These are phyloP conservation scores for Formicarius rufipectus DNA, from an alignment of 2,113 vertebrate genomes.

Conservation along the genomic window DNA sequence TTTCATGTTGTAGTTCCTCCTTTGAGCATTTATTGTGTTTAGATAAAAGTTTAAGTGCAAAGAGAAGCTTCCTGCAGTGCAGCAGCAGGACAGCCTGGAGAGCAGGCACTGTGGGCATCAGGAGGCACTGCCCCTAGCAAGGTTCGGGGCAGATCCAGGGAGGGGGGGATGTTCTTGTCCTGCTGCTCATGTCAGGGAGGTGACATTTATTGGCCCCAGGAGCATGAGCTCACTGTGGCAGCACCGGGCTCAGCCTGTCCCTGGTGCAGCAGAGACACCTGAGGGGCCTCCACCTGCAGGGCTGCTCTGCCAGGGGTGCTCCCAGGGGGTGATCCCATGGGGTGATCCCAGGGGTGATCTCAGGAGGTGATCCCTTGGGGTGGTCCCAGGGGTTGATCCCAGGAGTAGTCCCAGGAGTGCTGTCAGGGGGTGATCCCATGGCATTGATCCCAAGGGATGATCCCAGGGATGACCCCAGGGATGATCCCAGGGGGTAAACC, in stretches of 20 bases:
- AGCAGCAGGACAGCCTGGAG: neutral
- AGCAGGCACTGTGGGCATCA: neutral
- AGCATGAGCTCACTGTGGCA: neutral
- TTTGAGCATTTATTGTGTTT: neutral
- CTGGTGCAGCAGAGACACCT: neutral
- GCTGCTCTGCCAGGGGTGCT: fast-evolving
- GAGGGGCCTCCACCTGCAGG: neutral
- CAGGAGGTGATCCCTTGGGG: no score
- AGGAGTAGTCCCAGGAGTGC: fast-evolving
- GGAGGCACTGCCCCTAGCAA: neutral
- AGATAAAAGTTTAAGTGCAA: neutral
- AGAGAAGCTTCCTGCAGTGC: neutral
- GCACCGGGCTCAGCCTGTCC: neutral
- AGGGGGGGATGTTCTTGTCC: neutral
- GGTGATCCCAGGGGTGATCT: no score
- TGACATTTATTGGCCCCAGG: neutral
- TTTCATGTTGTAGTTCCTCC: neutral
- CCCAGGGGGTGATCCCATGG: no score
- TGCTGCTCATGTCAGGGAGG: neutral
- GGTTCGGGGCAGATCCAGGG: neutral
- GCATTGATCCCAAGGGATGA: no score
- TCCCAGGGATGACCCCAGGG: no score
- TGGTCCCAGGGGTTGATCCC: no score
- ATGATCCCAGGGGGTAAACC: no score
- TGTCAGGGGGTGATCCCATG: no score